These are phyloP conservation scores for Astur gentilis DNA, from an alignment of 2,113 vertebrate genomes.

Conservation along the genomic window DNA sequence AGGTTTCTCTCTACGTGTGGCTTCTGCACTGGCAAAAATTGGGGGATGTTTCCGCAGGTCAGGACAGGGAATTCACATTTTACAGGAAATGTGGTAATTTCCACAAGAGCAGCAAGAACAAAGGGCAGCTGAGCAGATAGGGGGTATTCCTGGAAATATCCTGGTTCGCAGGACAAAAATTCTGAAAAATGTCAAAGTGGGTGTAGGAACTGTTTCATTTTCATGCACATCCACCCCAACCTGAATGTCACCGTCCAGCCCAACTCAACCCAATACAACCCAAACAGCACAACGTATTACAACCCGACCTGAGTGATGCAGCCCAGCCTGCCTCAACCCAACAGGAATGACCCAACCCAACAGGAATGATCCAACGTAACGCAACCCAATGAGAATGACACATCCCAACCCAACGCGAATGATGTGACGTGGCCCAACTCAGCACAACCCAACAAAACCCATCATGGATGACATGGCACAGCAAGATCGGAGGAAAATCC, in stretches of 20 bases:
- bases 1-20: background rate
- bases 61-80: background rate
- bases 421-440: background rate
- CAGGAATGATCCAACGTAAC: background rate
- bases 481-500: background rate
- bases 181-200: fast-evolving
- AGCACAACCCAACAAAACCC: background rate
- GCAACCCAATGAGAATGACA: background rate
- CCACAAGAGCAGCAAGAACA: background rate
- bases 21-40: background rate
- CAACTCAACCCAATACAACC: background rate
- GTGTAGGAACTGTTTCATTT: background rate
- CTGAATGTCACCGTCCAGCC: too few species aligned
- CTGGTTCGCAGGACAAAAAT: fast-evolving
- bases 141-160: background rate
- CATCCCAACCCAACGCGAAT: background rate
- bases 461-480: background rate
- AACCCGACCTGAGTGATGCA: background rate
- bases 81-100: background rate
- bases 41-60: background rate
- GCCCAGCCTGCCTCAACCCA: background rate
- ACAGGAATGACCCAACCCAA: background rate
- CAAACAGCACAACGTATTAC: too few species aligned
- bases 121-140: background rate
- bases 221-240: background rate